Evolutionary conservation across 2,113 vertebrate genomes (phyloP).

Genomic region (Oenanthe oenanthe): DNA sequence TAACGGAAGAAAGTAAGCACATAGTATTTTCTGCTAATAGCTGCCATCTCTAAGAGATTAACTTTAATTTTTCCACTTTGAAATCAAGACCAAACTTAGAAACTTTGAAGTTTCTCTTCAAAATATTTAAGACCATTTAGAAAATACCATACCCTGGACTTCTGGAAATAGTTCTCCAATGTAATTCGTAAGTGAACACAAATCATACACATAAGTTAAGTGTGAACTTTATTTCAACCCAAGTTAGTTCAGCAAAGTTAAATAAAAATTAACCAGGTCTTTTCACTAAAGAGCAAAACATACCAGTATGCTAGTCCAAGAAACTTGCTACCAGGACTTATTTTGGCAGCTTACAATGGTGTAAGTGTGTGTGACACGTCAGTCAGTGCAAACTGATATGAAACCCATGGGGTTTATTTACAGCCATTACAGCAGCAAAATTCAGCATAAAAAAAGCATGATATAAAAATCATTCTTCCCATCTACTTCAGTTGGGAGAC

Average conservation of each 20-base stretch:
- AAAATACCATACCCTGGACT: not conserved
- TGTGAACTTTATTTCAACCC: constrained; percentile 40
- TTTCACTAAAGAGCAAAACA: constrained; percentile 1
- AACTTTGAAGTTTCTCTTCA: not conserved
- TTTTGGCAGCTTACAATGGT: constrained; percentile 17
- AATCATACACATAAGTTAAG: not conserved
- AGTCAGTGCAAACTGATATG: constrained; percentile 30
- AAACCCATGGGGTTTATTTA: constrained; percentile 29
- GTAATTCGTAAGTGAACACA: not conserved
- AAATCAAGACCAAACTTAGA: not conserved
- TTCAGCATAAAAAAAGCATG: not conserved
- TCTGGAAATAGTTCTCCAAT: not conserved
- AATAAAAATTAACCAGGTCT: constrained; percentile 41
- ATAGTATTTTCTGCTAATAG: not conserved
- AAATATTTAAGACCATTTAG: not conserved
- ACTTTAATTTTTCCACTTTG: not conserved
- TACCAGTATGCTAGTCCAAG: not conserved
- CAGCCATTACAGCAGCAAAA: constrained; percentile 14
- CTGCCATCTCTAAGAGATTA: not conserved
- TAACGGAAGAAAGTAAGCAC: not conserved
- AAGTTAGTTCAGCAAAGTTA: not conserved
- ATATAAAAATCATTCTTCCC: constrained; percentile 7
- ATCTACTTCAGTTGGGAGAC: not conserved
- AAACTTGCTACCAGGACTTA: not conserved
- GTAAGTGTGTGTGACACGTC: not conserved